phyloP scores from a whole-genome alignment of 2,797 vertebrate genomes.

The Acestrorhynchus altus region DNA sequence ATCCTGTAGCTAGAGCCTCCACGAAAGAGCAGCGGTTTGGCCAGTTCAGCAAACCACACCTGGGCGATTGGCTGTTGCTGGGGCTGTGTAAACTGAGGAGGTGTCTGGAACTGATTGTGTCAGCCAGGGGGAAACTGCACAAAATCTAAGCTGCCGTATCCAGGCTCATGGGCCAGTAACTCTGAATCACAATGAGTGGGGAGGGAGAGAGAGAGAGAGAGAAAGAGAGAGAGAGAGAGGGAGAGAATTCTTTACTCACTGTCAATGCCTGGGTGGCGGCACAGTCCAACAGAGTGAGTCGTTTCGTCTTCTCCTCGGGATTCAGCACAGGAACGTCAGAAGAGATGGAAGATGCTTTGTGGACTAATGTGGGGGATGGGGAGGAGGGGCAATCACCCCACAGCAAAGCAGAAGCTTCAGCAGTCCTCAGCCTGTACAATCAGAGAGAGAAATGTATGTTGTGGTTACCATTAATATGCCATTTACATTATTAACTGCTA shows the following conservation, averaged over 20 bases:
- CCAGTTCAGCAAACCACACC: slow-evolving; percentile 36
- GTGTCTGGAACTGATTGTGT: slow-evolving; percentile 56
- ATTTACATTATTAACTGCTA: not conserved
- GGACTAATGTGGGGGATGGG: not conserved
- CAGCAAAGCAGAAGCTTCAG: slow-evolving; percentile 15
- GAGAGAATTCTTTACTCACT: slow-evolving; percentile 45
- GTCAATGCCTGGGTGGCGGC: slow-evolving; percentile 41
- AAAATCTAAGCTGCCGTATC: slow-evolving; percentile 48
- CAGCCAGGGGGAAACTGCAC: slow-evolving; percentile 37
- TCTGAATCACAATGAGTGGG: slow-evolving; percentile 34
- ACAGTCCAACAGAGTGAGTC: not conserved
- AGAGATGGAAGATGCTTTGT: not conserved
- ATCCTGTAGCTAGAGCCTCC: not conserved
- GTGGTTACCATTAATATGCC: not conserved
- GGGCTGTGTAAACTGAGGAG: slow-evolving; percentile 39
- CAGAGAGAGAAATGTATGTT: not conserved
- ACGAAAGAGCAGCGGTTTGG: slow-evolving; percentile 17
- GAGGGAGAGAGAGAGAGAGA: not conserved
- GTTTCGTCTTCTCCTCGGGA: not conserved
- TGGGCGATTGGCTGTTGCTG: slow-evolving; percentile 37
- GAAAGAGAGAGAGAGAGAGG: not conserved
- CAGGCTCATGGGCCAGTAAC: slow-evolving; percentile 49
- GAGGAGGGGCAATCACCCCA: slow-evolving; percentile 22
- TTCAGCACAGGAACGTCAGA: not conserved
- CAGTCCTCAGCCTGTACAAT: slow-evolving; percentile 29